Evolutionary conservation across 2,113 vertebrate species (phyloP), one percentile per base, ranked within the genome.

Genomic region (Ramphastos sulfuratus): DNA sequence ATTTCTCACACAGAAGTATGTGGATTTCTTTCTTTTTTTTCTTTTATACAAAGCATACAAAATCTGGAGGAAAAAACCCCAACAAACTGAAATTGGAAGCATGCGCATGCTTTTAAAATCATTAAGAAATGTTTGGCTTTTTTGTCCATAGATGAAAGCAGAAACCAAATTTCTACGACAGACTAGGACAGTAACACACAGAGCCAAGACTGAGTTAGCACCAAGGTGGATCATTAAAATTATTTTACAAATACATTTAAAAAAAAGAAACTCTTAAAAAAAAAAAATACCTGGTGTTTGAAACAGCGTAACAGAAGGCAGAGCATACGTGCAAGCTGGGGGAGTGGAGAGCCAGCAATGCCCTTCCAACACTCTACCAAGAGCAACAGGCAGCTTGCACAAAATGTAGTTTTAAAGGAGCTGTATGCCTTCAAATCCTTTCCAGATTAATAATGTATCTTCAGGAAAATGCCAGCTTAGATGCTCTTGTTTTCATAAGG

Each of bases 401-500:
- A 2, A 16, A 71, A 44, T 0, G 1, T 10, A 30, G 44, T 30
- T 90, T 72, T n/a, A 39, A 75, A 58, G 73, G 54, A 94, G 58
- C 73, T 75, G 9, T 25, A 13, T 39, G 67, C 60, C 79, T 78
- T 58, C 14, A 66, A 85, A 58, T 52, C 35, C 70, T 66, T 39
- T 19, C 59, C 84, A 71, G 0, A 2, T 7, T 31, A 85, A 30
- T 15, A 63, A 55, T 0, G 3, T 27, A 30, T 25, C 80, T 70
- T 55, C 59, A 63, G 74, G 35, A 95, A 44, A 87, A 69, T 0
- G 0, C n/a, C 64, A 63, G 54, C 79, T 50, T 31, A 4, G 1
- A 66, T 7, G 24, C 27, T 71, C 35, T 35, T 12, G 23, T 54
- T 85, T 35, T 42, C 50, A 59, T 0, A 1, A 59, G 18, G 54